phyloP scores from a whole-genome alignment of 2,797 vertebrate genomes.

The Diplodus sargus region DNA sequence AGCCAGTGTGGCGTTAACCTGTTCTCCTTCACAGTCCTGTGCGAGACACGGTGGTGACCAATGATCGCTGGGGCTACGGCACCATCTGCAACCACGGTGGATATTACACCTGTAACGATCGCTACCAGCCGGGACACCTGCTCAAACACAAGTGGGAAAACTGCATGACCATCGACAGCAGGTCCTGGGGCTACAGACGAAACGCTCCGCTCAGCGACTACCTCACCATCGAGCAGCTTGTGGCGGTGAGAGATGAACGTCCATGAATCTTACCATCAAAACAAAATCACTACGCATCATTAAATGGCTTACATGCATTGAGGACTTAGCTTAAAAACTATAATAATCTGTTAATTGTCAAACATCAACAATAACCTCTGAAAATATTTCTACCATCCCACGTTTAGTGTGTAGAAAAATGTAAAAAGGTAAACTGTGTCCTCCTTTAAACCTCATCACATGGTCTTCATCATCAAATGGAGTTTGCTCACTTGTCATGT shows the following conservation, averaged over 20 bases:
- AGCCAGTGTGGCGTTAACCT: not conserved
- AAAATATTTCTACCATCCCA: too few relatives aligned
- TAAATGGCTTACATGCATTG: not conserved
- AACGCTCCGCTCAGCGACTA: slow-evolving; percentile 89
- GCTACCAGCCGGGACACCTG: slow-evolving; percentile 93
- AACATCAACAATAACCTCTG: too few relatives aligned
- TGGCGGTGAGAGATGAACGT: slow-evolving; percentile 79
- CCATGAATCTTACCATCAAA: not conserved
- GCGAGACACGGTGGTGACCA: slow-evolving; percentile 93
- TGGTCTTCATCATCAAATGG: not conserved
- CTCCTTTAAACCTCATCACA: not conserved
- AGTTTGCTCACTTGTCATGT: not conserved
- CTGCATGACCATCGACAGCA: slow-evolving; percentile 95
- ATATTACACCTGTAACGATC: slow-evolving; percentile 93
- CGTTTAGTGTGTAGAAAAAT: too few relatives aligned
- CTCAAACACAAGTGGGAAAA: slow-evolving; percentile 96
- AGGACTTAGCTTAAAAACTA: too few relatives aligned
- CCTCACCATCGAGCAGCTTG: slow-evolving; percentile 87
- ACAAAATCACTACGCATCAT: not conserved
- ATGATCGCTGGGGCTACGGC: slow-evolving; percentile 93
- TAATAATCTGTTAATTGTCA: too few relatives aligned
- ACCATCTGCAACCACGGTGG: slow-evolving; percentile 92
- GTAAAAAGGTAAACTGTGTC: not conserved
- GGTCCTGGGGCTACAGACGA: slow-evolving; percentile 94
- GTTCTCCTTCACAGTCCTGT: slow-evolving; percentile 87